Base-by-base conservation (phyloP, 2,113 vertebrate genomes). In the Corydoras sp. region DNA sequence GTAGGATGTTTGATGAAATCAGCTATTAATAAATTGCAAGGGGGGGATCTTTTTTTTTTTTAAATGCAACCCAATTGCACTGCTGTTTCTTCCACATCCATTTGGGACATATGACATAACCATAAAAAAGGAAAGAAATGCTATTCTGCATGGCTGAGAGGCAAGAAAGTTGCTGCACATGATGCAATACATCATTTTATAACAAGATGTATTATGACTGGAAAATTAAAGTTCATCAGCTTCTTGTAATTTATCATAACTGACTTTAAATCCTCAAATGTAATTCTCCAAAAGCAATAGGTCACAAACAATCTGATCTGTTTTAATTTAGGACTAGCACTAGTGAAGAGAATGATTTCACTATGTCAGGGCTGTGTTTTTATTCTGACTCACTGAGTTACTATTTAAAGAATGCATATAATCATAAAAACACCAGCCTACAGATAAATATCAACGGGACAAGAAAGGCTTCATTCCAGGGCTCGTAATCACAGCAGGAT, bases 381-480 rank as follows among this genome's bases (percentile, higher is more conserved):
- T 67, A 72, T 18, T 51, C 67, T 70, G 62, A 63, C 75, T 80
- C 65, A 65, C 71, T 77, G 62, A 71, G 82, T 81, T 85, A 79
- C 85, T 89, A 87, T 88, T 89, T 88, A 77, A 83, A 87, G 85
- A 83, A 81, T 76, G 54, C 30, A 79, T 79, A 83, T 84, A 86
- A 85, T 86, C 78, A 80, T 66, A 77, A 54, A 78, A 86, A 83
- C 59, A 70, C 80, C 78, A 81, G 80, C 73, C 48, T 75, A 75
- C 76, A 60, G 88, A 90, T 90, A 86, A 79, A 76, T 79, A 89
- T 88, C 86, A 59, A 83, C 67, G 59, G 70, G 60, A 78, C 29
- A 35, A 59, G 78, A 54, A 71, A 80, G 86, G 84, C 73, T 10
- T 35, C 0, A 12, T 2, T 77, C 85, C 82, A 86, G 64, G 65